These are phyloP conservation scores for Pimpla rufipes DNA, from an alignment of 2,888 invertebrate genomes.

Conservation along the genomic window DNA sequence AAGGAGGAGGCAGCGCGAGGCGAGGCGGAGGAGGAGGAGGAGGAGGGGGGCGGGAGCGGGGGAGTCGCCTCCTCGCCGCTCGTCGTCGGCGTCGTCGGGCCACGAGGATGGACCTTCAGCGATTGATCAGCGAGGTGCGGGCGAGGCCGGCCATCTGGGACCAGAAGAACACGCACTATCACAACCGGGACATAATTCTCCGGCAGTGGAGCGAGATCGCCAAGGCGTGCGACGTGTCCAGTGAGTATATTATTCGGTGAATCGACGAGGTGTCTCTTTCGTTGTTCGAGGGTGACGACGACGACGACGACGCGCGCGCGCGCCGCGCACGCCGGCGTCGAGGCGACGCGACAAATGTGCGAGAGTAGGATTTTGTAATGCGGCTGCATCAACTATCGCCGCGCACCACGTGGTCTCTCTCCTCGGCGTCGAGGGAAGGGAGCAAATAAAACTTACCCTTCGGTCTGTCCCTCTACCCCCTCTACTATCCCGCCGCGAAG, in stretches of 20 bases:
- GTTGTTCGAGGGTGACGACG: too few species aligned
- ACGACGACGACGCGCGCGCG: too few species aligned
- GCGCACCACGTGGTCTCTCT: slow-evolving; percentile 53
- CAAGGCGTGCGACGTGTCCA: slow-evolving; percentile 78
- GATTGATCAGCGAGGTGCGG: slow-evolving; percentile 78
- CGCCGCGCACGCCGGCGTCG: too few species aligned
- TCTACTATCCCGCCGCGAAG: not conserved
- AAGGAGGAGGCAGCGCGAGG: slow-evolving; percentile 30
- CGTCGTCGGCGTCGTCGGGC: slow-evolving; percentile 33
- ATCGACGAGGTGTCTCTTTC: too few species aligned
- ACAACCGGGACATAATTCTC: slow-evolving; percentile 79
- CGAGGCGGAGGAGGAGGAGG: slow-evolving; percentile 1
- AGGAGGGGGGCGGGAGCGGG: not conserved
- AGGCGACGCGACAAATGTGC: too few species aligned
- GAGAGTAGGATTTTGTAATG: too few species aligned
- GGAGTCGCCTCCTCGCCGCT: slow-evolving; percentile 30
- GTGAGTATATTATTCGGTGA: slow-evolving; percentile 75
- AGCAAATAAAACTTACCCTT: slow-evolving; percentile 45
- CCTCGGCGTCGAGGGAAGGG: slow-evolving; percentile 23
- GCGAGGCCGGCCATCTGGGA: slow-evolving; percentile 80
- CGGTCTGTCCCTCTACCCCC: slow-evolving; percentile 19
- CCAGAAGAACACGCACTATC: slow-evolving; percentile 80
- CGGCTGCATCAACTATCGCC: not conserved
- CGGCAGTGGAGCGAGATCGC: slow-evolving; percentile 80
- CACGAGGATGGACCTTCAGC: slow-evolving; percentile 77